These are phyloP conservation scores for Tenthredo notha DNA, from an alignment of 2,888 invertebrate species.

Conservation along the genomic window DNA sequence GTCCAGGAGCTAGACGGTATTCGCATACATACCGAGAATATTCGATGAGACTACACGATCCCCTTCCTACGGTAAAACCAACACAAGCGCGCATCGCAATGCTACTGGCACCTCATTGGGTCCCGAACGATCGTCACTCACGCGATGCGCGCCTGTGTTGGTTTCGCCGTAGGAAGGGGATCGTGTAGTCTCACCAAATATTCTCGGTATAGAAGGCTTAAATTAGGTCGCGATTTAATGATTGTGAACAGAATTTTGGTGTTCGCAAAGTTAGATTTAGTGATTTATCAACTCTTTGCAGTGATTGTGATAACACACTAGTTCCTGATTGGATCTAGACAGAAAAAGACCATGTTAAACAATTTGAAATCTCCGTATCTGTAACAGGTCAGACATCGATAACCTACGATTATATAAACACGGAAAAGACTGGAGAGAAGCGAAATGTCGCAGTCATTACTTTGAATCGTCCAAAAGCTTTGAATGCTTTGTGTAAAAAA, in stretches of 20 bases:
- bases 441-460: slow-evolving; percentile 96
- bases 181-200: too few species aligned
- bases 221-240: background rate
- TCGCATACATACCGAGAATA: too few species aligned
- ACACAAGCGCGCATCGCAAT: too few species aligned
- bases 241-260: background rate
- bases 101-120: too few species aligned
- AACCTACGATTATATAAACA: slow-evolving; percentile 88
- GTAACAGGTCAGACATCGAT: slow-evolving; percentile 75
- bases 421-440: slow-evolving; percentile 90
- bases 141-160: too few species aligned
- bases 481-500: slow-evolving; percentile 96
- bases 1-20: too few species aligned
- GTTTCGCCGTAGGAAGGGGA: too few species aligned
- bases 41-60: too few species aligned
- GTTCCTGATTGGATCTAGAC: background rate
- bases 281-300: background rate
- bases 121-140: too few species aligned
- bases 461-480: slow-evolving; percentile 95
- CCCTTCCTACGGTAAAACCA: too few species aligned
- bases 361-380: background rate
- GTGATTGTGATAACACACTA: background rate
- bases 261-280: background rate
- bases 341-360: background rate
- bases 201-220: too few species aligned